Evolutionary conservation across 2,113 vertebrate genomes (phyloP).

Genomic region (Eolophus roseicapilla): DNA sequence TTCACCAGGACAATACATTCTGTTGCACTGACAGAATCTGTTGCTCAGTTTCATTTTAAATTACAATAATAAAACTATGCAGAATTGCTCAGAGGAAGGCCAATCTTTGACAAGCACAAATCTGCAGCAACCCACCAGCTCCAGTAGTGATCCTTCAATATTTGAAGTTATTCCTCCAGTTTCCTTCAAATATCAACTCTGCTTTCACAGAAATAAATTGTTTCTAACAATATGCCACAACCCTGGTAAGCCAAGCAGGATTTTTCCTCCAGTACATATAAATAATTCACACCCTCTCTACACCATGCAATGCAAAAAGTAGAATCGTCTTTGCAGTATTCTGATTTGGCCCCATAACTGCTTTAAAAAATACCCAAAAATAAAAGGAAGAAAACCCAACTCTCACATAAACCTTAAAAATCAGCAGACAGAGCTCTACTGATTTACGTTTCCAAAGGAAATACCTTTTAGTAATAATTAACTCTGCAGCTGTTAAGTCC

Average conservation of each 20-base stretch:
- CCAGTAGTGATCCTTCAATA: background rate
- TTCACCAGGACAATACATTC: background rate
- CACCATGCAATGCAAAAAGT: background rate
- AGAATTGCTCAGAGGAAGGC: background rate
- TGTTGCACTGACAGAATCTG: background rate
- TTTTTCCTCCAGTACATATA: background rate
- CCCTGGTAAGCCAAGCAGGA: background rate
- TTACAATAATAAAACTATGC: background rate
- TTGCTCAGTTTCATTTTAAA: background rate
- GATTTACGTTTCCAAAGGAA: slow-evolving; percentile 14
- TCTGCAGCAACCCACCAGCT: background rate
- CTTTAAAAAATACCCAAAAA: background rate
- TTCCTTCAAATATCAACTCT: background rate
- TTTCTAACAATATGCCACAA: background rate
- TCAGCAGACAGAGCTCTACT: background rate
- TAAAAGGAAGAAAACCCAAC: background rate
- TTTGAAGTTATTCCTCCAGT: background rate
- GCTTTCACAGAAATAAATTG: background rate
- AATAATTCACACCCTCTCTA: background rate
- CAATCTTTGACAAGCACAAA: background rate
- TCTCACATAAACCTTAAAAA: background rate
- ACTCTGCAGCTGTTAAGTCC: background rate
- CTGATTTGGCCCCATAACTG: background rate
- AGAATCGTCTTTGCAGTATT: background rate
- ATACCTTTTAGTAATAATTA: slow-evolving; percentile 1